Evolutionary conservation across 2,888 invertebrate species (phyloP).

Genomic region (Dynastes maya): DNA sequence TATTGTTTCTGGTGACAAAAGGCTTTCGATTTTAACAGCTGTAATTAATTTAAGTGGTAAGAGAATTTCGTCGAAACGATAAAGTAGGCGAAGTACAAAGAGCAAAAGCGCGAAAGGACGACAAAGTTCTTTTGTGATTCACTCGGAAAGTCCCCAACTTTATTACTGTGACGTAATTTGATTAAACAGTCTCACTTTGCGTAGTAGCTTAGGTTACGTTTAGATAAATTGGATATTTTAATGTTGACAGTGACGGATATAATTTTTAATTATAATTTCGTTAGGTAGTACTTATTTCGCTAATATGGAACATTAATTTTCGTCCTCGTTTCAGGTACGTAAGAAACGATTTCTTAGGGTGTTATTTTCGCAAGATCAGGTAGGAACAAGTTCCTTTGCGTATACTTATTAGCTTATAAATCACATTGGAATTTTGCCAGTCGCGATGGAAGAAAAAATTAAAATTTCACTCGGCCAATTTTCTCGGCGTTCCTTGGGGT

Average conservation of each 20-base stretch:
- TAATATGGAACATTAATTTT: not conserved
- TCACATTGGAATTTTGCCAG: not conserved
- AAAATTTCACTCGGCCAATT: slow-evolving; percentile 17
- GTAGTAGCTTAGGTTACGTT: not conserved
- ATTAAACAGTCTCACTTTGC: slow-evolving; percentile 28
- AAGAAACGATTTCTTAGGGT: not conserved
- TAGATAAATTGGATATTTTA: not conserved
- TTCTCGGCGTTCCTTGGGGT: not conserved
- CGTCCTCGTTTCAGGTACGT: slow-evolving; percentile 27
- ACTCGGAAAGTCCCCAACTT: slow-evolving; percentile 27
- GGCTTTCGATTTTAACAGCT: slow-evolving; percentile 46
- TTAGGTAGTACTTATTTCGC: not conserved
- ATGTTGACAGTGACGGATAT: not conserved
- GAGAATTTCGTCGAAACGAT: slow-evolving; percentile 34
- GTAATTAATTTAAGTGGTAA: slow-evolving; percentile 47
- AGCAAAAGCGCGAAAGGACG: slow-evolving; percentile 25
- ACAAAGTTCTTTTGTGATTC: slow-evolving; percentile 26
- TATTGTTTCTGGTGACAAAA: slow-evolving; percentile 45
- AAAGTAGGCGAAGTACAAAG: slow-evolving; percentile 36
- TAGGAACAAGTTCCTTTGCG: not conserved
- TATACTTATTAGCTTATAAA: not conserved
- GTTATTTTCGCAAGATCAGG: not conserved
- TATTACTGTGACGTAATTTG: slow-evolving; percentile 39
- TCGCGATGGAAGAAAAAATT: not conserved
- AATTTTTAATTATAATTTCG: not conserved